Base-by-base conservation (phyloP, 2,888 invertebrate genomes). In the Acrobasis repandana region DNA sequence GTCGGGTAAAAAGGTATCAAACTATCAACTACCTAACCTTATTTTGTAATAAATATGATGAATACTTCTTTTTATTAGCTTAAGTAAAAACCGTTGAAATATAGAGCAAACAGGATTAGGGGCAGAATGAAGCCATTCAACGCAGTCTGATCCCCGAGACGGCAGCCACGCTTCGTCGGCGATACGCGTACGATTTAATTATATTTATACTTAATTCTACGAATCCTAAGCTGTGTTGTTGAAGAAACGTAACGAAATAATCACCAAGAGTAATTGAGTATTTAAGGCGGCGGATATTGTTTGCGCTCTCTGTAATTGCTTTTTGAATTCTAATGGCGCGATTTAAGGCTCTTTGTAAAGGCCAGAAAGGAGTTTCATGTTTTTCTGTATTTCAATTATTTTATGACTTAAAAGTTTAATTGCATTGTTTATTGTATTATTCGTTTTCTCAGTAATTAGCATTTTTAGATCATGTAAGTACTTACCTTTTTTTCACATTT, bases 191-290 rank as follows among this genome's bases (percentile, higher is more conserved):
- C 28, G 47, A 47, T 48, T 58, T 58, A 49, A 58, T 50, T 58
- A 58, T 49, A 20, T 58, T 46, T 46, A 43, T 28, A 56, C 46
- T 20, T 48, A 46, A 47, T 57, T 48, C 18, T 20, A 49, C 48
- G 34, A 58, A 58, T 36, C 58, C 48, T 58, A n/a, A 36, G 33
- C 56, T 18, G 56, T 16, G 20, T 56, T 28, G 28, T 51, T 5
- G n/a, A 47, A 47, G 47, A 47, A 57, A 33, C 16, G 47, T 57
- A 48, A 57, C 20, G 34, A 57, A 57, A 57, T 48, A 57, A 51
- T 51, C 28, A 51, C 51, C 10, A 51, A 15, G 28, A 34, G 51
- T 51, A 51, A 51, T 51, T 33, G 51, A 33, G 34, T 10, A 34
- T 51, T 34, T 51, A 15, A 34, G 51, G 15, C 28, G 15, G 34